A percentile compares a stretch with the other conserved stretches of the same genome.
Conservation (phyloP, 2,888 invertebrate genomes). For the Papilio protenor region DNA sequence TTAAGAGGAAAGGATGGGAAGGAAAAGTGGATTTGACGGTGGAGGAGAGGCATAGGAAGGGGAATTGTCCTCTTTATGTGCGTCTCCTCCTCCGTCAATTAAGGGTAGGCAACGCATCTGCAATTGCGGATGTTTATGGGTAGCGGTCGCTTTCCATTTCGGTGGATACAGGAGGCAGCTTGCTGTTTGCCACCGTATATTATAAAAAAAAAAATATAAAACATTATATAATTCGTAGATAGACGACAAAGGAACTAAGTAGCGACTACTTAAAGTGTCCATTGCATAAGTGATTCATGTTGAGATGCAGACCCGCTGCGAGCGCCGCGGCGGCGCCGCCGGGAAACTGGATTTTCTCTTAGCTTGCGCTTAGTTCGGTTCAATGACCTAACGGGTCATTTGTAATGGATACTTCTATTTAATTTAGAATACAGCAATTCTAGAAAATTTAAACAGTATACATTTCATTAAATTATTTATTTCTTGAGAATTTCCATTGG, state of each 20-base stretch:
- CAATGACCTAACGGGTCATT: slow-evolving; percentile 43
- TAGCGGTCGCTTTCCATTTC: too few relatives aligned
- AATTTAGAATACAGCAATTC: slow-evolving; percentile 15
- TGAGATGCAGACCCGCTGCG: slow-evolving; percentile 53
- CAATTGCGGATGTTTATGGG: too few relatives aligned
- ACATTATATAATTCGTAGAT: not conserved
- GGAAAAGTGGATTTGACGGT: too few relatives aligned
- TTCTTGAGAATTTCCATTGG: not conserved
- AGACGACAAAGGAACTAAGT: slow-evolving; percentile 18
- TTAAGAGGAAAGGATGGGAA: too few relatives aligned
- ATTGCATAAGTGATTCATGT: slow-evolving; percentile 43
- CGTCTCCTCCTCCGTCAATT: too few relatives aligned
- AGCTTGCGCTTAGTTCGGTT: slow-evolving; percentile 39
- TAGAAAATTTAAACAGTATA: slow-evolving; percentile 1
- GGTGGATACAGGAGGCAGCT: too few relatives aligned
- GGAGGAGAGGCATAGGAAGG: too few relatives aligned
- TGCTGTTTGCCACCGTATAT: too few relatives aligned
- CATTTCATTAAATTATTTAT: slow-evolving; percentile 14
- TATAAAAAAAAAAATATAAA: not conserved
- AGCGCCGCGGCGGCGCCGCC: slow-evolving; percentile 51
- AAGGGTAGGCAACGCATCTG: too few relatives aligned
- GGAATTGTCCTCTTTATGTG: too few relatives aligned
- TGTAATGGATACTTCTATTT: slow-evolving; percentile 28
- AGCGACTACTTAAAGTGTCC: slow-evolving; percentile 1
- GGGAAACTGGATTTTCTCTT: slow-evolving; percentile 48